Conservation (phyloP, 2,113 vertebrate genomes). For the Brachirus orientalis region DNA sequence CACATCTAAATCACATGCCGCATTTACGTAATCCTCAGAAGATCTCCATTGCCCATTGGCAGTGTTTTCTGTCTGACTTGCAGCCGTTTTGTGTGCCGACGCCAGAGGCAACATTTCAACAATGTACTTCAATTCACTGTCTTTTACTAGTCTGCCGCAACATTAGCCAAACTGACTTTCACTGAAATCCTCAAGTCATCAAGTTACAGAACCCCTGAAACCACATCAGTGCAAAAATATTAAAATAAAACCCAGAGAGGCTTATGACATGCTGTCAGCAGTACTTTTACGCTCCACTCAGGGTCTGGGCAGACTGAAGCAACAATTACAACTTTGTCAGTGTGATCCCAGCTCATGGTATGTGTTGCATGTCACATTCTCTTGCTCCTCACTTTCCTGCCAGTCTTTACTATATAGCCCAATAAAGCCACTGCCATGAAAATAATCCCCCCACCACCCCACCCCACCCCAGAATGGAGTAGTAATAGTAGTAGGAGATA, state of each 20-base stretch:
- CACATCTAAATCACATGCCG: constrained; percentile 57
- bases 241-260: constrained; percentile 58
- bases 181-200: constrained; percentile 60
- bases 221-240: constrained; percentile 54
- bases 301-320: constrained; percentile 49
- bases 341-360: constrained; percentile 60
- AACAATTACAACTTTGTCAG: constrained; percentile 66
- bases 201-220: constrained; percentile 38
- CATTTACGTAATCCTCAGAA: constrained; percentile 67
- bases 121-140: constrained; percentile 38
- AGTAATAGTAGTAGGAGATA: constrained; percentile 72
- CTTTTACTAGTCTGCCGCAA: constrained; percentile 26
- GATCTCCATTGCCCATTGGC: constrained; percentile 53
- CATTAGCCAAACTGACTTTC: constrained; percentile 54
- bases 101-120: constrained; percentile 54
- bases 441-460: constrained; percentile 69
- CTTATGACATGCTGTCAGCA: constrained; percentile 60
- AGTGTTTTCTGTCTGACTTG: constrained; percentile 35
- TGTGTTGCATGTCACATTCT: constrained; percentile 58
- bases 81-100: constrained; percentile 17
- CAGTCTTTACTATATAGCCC: constrained; percentile 50
- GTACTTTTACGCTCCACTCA: constrained; percentile 32
- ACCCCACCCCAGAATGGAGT: constrained; percentile 38
- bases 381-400: constrained; percentile 41
- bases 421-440: constrained; percentile 63